Base-by-base conservation (phyloP, 2,888 invertebrate species). In the Netelia inedita region DNA sequence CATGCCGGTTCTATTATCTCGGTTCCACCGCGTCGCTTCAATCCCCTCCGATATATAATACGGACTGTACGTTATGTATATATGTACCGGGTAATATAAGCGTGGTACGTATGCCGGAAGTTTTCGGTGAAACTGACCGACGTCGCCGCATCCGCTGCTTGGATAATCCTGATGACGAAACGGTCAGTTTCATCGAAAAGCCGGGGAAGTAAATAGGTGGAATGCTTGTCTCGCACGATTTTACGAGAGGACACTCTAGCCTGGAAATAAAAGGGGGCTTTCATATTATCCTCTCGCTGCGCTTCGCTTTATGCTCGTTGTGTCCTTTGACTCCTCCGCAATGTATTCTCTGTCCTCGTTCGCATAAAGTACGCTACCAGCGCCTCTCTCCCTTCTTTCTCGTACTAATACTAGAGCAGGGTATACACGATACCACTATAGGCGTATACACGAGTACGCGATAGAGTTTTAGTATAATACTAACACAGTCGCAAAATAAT, bases 71-170 rank as follows among this genome's bases (percentile, higher is more conserved):
- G 14, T 65, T 59, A 43, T 16, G 21, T 73, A n/a, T 43, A 21
- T 41, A 43, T 21, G 41, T 46, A 46, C 61, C n/a, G 14, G 23
- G 10, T 46, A 41, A 9, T 46, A 16, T 14, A 21, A 1, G 35
- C 21, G 55, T 57, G n/a, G 9, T n/a, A 14, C 14, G 55, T 19
- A 16, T 46, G 21, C 66, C 66, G 75, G 66, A 66, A 66, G 10
- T 66, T 28, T 50, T 63, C 74, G 74, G 50, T 63, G 74, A 61
- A 53, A 28, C 59, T 61, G 73, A 73, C 61, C 50, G 28, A 50
- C 28, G 35, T 53, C 3, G 63, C 63, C 50, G 21, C 41, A 65
- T 35, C 65, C 72, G 21, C 1, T 55, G 55, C 65, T n/a, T 41
- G 6, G n/a, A n/a, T 41, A 75, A 74, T 59, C 50, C 50, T 19